A percentile compares a stretch with the other conserved stretches of the same genome.
Evolutionary conservation across 2,888 invertebrate species (phyloP).

Genomic region (Luperina testacea): DNA sequence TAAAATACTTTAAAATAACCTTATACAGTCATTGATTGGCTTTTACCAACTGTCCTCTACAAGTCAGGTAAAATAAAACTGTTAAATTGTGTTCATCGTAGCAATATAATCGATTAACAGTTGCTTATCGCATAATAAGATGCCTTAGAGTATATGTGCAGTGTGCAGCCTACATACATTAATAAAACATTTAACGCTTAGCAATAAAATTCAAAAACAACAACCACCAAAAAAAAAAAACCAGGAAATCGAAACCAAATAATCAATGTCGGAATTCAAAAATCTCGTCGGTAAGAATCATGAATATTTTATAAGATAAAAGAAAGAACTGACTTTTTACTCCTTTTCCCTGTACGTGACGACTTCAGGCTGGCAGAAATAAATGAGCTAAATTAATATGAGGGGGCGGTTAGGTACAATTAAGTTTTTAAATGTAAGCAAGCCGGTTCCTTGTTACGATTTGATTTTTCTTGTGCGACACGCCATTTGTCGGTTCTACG

Average conservation of each 20-base stretch:
- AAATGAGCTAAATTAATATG: slow-evolving; percentile 89
- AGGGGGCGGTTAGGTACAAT: slow-evolving; percentile 90
- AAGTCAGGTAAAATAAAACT: background rate
- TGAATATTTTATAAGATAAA: slow-evolving; percentile 85
- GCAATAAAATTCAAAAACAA: background rate
- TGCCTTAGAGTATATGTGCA: background rate
- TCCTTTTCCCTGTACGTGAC: slow-evolving; percentile 78
- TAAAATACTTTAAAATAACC: background rate
- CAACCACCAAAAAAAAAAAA: slow-evolving; percentile 24
- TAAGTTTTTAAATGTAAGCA: slow-evolving; percentile 90
- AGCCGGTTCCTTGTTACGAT: slow-evolving; percentile 84
- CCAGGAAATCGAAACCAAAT: slow-evolving; percentile 58
- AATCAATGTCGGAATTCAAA: slow-evolving; percentile 61
- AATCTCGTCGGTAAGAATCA: slow-evolving; percentile 65
- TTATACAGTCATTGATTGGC: background rate
- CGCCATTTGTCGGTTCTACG: slow-evolving; percentile 82
- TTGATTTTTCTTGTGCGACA: slow-evolving; percentile 89
- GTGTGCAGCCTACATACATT: background rate
- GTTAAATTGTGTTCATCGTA: background rate
- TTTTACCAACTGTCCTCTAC: background rate
- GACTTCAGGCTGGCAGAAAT: slow-evolving; percentile 80
- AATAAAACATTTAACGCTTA: background rate
- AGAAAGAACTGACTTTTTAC: slow-evolving; percentile 75
- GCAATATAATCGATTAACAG: background rate
- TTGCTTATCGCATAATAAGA: background rate